Percentiles rank a stretch among this genome's conserved stretches.
These are phyloP conservation scores for Zosterops lateralis DNA, from an alignment of 2,113 vertebrate species.

Conservation along the genomic window DNA sequence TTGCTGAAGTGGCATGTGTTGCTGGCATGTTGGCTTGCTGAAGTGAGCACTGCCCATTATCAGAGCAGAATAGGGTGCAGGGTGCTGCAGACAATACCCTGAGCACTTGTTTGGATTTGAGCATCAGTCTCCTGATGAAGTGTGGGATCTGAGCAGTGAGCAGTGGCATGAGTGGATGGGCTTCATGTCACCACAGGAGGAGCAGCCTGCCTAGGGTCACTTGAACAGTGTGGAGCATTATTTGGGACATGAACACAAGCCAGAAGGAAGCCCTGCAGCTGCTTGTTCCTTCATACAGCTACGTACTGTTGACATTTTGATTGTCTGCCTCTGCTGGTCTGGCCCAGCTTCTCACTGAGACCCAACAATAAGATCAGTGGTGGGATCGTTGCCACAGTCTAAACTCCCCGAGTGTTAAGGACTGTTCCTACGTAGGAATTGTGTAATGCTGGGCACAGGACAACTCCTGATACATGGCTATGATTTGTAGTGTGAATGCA, in stretches of 20 bases:
- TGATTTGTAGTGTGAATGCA: neutral
- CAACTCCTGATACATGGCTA: neutral
- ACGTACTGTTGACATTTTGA: neutral
- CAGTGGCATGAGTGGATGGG: neutral
- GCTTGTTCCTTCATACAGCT: neutral
- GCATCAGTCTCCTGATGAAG: neutral
- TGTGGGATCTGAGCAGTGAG: neutral
- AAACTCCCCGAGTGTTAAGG: neutral
- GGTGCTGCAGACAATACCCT: neutral
- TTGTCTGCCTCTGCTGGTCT: neutral
- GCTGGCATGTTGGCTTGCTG: neutral
- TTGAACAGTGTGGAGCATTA: neutral
- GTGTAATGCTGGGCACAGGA: neutral
- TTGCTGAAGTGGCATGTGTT: neutral
- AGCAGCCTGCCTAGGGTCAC: neutral
- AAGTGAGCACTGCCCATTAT: neutral
- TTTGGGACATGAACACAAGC: neutral
- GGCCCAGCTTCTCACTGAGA: neutral
- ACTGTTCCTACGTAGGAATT: neutral
- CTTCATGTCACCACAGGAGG: neutral
- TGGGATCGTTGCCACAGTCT: neutral
- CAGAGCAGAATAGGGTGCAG: neutral
- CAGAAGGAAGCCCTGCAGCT: constrained; percentile 1
- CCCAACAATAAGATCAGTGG: neutral
- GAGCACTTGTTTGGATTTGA: neutral